Percentiles rank a stretch among this genome's conserved stretches.
Conservation (phyloP, 2,113 vertebrate genomes). For the Cnemophilus loriae region DNA sequence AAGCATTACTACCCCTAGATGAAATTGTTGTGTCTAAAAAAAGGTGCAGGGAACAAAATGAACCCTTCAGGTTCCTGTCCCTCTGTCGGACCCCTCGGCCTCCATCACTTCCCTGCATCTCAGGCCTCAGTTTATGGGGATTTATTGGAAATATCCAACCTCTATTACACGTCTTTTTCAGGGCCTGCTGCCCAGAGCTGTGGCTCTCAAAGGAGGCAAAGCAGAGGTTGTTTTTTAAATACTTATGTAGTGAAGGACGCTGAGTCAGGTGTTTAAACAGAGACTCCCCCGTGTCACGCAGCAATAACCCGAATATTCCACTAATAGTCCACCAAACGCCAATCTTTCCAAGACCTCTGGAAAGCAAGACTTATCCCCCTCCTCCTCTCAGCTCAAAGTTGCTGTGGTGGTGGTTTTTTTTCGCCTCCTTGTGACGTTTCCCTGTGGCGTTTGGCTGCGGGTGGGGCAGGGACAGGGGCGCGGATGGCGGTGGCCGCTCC, state of each 20-base stretch:
- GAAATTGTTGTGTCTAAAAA: background rate
- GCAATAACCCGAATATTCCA: background rate
- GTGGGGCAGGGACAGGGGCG: background rate
- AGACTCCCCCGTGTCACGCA: background rate
- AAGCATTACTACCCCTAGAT: background rate
- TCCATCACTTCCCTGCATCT: fast-evolving
- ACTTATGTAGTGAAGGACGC: background rate
- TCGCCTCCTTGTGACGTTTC: background rate
- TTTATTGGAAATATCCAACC: background rate
- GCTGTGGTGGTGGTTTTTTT: fast-evolving
- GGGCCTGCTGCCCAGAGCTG: fast-evolving
- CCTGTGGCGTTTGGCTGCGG: background rate
- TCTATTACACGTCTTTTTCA: fast-evolving
- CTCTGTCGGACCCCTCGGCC: background rate
- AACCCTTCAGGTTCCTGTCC: background rate
- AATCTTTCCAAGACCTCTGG: background rate
- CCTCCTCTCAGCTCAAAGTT: background rate
- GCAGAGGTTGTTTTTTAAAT: background rate
- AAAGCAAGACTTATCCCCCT: background rate
- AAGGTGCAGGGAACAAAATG: background rate
- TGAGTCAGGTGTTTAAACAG: background rate
- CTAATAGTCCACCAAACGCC: fast-evolving
- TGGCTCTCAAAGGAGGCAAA: background rate
- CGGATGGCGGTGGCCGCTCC: background rate
- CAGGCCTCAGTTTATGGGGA: background rate